phyloP scores from a whole-genome alignment of 2,797 vertebrate genomes.

The Sebastolobus alascanus region DNA sequence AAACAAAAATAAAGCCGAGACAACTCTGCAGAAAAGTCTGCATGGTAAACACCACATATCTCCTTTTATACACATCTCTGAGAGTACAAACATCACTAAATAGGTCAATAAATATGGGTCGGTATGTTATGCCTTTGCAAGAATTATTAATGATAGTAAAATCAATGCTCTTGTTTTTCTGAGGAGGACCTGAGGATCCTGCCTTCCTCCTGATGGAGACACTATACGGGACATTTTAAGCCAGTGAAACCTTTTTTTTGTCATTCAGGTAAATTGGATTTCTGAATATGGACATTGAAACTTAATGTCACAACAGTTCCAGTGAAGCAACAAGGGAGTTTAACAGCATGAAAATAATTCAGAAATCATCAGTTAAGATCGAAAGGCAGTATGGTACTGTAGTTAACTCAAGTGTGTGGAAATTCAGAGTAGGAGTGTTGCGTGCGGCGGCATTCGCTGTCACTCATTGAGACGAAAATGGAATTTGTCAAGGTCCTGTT shows the following conservation, averaged over 20 bases:
- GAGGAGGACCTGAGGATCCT: too few species aligned
- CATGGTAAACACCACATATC: too few species aligned
- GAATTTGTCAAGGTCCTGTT: slow-evolving; percentile 25
- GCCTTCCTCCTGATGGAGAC: not conserved
- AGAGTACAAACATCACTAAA: too few species aligned
- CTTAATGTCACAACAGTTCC: not conserved
- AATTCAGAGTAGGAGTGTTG: not conserved
- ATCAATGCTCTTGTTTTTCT: not conserved
- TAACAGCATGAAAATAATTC: not conserved
- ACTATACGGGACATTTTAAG: not conserved
- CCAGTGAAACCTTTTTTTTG: not conserved
- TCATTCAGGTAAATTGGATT: not conserved
- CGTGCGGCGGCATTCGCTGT: not conserved
- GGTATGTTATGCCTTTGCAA: not conserved
- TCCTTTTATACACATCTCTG: too few species aligned
- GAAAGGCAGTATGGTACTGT: not conserved
- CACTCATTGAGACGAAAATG: slow-evolving; percentile 28
- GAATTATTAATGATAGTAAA: not conserved
- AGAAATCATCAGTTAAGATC: not conserved
- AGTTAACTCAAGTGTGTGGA: not conserved
- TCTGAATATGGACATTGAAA: not conserved
- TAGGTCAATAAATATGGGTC: too few species aligned
- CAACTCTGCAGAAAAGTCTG: too few species aligned
- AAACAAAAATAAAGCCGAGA: not conserved
- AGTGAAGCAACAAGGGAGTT: not conserved